Evolutionary conservation across 1,140 invertebrate species (phyloP).

Genomic region (Drosophila mojavensis): DNA sequence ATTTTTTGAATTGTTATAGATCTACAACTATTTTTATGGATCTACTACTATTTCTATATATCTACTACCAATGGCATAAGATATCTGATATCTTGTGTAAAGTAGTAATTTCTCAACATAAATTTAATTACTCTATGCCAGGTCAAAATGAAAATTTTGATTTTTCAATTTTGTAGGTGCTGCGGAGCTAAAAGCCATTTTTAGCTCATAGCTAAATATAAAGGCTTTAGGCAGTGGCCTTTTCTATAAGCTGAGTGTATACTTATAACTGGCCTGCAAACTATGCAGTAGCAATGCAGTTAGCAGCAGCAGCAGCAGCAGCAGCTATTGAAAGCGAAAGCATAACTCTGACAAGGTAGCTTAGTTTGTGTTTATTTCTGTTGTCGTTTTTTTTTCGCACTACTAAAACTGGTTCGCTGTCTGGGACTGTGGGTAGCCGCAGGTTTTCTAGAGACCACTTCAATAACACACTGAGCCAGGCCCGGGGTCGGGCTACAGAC

Average conservation of each 20-base stretch:
- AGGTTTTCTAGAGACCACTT: slow-evolving; percentile 73
- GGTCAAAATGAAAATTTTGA: neutral
- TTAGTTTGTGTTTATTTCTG: slow-evolving; percentile 64
- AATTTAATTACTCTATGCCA: neutral
- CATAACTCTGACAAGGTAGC: slow-evolving; percentile 81
- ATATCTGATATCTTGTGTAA: too few species aligned
- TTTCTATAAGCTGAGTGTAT: slow-evolving; percentile 29
- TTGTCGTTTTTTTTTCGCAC: slow-evolving; percentile 59
- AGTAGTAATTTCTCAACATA: too few species aligned
- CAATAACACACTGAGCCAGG: slow-evolving; percentile 55
- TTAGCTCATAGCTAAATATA: slow-evolving; percentile 15
- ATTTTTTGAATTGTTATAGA: too few species aligned
- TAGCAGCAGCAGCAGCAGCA: slow-evolving; percentile 9
- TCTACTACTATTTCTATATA: too few species aligned
- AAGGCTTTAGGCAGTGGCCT: slow-evolving; percentile 31
- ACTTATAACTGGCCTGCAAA: slow-evolving; percentile 1
- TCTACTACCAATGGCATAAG: too few species aligned
- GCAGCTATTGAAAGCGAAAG: slow-evolving; percentile 79
- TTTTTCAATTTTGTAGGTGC: slow-evolving; percentile 24
- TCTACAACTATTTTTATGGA: too few species aligned
- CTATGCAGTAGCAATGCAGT: slow-evolving; percentile 20
- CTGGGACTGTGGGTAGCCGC: slow-evolving; percentile 68
- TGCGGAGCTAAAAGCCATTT: slow-evolving; percentile 25
- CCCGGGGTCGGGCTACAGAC: slow-evolving; percentile 13
- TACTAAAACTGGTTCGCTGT: slow-evolving; percentile 77